Conservation (phyloP, 1,140 invertebrate species). For the Drosophila micromelanica region DNA sequence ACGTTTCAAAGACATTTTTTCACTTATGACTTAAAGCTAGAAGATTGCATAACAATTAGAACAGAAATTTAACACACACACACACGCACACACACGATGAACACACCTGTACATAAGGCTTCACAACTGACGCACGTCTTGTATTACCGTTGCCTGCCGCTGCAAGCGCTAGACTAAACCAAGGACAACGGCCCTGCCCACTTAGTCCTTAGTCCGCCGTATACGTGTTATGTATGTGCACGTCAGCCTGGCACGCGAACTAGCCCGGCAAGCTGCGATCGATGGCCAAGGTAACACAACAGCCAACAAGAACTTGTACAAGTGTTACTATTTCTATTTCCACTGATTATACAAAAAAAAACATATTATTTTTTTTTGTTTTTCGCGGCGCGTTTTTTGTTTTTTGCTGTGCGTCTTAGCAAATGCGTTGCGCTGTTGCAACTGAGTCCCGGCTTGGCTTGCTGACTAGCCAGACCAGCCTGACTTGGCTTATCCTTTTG, state of each 20-base stretch:
- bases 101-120: slow-evolving; percentile 1
- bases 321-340: slow-evolving; percentile 42
- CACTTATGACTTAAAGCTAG: slow-evolving; percentile 43
- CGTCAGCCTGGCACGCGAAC: slow-evolving; percentile 30
- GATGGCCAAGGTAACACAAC: slow-evolving; percentile 66
- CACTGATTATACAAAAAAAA: not conserved
- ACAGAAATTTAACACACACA: slow-evolving; percentile 23
- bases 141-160: slow-evolving; percentile 27
- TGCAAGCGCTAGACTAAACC: slow-evolving; percentile 53
- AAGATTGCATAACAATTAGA: slow-evolving; percentile 76
- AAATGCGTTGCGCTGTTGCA: slow-evolving; percentile 75
- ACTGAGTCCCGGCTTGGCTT: slow-evolving; percentile 75
- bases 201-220: slow-evolving; percentile 17
- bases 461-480: slow-evolving; percentile 43
- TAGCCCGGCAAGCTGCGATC: slow-evolving; percentile 43
- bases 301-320: slow-evolving; percentile 12
- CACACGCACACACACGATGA: not conserved
- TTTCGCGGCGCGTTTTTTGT: slow-evolving; percentile 28
- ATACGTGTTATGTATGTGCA: slow-evolving; percentile 14
- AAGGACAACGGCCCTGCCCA: slow-evolving; percentile 41
- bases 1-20: slow-evolving; percentile 80
- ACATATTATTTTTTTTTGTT: not conserved
- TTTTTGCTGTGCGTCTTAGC: slow-evolving; percentile 58
- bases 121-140: slow-evolving; percentile 7
- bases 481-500: slow-evolving; percentile 75